Base-by-base conservation (phyloP, 2,797 vertebrate genomes). In the Bradypodion pumilum region DNA sequence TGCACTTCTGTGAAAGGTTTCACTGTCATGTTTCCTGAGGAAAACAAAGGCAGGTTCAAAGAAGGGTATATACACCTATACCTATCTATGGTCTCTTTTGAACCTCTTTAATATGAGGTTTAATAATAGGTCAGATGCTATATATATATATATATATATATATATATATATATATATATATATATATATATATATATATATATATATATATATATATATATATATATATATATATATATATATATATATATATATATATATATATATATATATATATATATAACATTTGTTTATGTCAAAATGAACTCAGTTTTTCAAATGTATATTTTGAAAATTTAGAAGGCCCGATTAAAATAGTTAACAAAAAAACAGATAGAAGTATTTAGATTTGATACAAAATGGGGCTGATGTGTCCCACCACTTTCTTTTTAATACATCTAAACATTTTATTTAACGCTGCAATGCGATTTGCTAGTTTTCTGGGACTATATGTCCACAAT, bases 331-430 rank as follows among this genome's bases (percentile, higher is more conserved):
- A 5, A 0, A 80, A 82, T 89, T 75, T 87, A 68, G 19, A 0
- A 74, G 76, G 81, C 81, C 56, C 88, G 86, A 49, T 86, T 87
- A 84, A 82, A 84, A 60, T 74, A 85, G 72, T 74, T 70, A 78
- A 56, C 25, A 1, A 40, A 27, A 27, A 42, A 12, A 12, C 42
- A 59, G 40, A 60, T 46, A 49, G 49, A 91, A 74, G 79, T 83
- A 44, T 63, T 82, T 85, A 35, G 78, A 78, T 93, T 86, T 82
- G 5, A 78, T 0, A 1, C 52, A 80, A 46, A 85, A 74, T 90
- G 37, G 89, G 82, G 35, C 86, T 85, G 84, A 78, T 86, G 85
- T 94, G 91, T 85, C 89, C 90, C 80, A 16, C 15, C 29, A 21
- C 23, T 59, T 92, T 90, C 87, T 94, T 91, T 91, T 86, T 49